A percentile compares a stretch with the other conserved stretches of the same genome.
phyloP scores from a whole-genome alignment of 2,888 invertebrate genomes.

The Watsonalla binaria region DNA sequence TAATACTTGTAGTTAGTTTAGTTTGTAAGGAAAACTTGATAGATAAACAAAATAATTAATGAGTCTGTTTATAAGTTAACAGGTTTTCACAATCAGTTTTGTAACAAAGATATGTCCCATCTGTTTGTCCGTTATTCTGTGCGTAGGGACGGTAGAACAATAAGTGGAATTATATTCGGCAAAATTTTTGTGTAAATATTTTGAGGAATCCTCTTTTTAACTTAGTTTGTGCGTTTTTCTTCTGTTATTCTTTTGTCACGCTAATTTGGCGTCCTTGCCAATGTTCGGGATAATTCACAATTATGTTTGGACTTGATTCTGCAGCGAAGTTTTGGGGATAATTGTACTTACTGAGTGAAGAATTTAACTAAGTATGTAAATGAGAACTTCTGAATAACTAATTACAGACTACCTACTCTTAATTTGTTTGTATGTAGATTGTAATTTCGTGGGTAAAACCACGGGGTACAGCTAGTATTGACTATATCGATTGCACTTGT shows the following conservation, averaged over 20 bases:
- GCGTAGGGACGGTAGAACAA: slow-evolving; percentile 27
- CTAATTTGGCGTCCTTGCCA: slow-evolving; percentile 4
- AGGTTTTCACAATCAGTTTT: too few relatives aligned
- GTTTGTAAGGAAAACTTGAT: too few relatives aligned
- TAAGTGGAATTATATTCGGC: slow-evolving; percentile 42
- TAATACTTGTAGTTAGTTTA: too few relatives aligned
- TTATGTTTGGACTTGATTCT: neutral
- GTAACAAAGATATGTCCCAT: neutral
- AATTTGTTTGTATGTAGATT: too few relatives aligned
- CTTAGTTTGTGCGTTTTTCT: slow-evolving; percentile 13
- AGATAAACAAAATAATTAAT: too few relatives aligned
- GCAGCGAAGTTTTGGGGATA: neutral
- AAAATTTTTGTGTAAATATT: slow-evolving; percentile 45
- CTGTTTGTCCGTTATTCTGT: slow-evolving; percentile 19
- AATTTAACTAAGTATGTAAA: too few relatives aligned
- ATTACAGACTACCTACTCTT: too few relatives aligned
- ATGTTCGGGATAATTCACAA: neutral
- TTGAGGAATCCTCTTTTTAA: slow-evolving; percentile 28
- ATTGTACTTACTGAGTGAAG: neutral
- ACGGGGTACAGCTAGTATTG: too few relatives aligned
- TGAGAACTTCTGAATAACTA: too few relatives aligned
- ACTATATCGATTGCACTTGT: too few relatives aligned
- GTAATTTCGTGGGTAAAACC: too few relatives aligned
- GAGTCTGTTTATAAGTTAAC: too few relatives aligned
- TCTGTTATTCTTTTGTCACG: slow-evolving; percentile 3